Conservation (phyloP, 2,888 invertebrate species). For the Tipula helvola region DNA sequence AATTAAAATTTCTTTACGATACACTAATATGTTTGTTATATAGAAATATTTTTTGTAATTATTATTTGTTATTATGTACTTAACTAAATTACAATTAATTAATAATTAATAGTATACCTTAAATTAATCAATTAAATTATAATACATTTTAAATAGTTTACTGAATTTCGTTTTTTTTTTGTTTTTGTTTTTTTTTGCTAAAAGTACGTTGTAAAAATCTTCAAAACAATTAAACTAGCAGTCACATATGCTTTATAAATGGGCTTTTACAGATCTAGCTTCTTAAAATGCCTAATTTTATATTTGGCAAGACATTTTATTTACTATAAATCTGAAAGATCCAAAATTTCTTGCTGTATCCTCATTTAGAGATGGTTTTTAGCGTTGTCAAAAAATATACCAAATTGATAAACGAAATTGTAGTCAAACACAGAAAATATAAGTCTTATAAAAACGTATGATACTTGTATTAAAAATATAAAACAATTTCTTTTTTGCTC, state of each 20-base stretch:
- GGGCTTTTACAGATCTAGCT: background rate
- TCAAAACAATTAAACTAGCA: background rate
- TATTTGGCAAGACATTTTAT: background rate
- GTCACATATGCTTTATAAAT: too few relatives aligned
- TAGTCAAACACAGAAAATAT: background rate
- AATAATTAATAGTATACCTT: conserved; percentile 4
- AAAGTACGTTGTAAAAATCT: background rate
- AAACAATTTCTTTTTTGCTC: background rate
- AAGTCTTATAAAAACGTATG: background rate
- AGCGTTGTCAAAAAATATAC: background rate
- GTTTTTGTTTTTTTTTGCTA: background rate
- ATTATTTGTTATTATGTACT: background rate
- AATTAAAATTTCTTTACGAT: background rate
- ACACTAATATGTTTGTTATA: background rate
- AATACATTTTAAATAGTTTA: background rate
- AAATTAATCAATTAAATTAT: background rate
- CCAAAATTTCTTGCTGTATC: background rate
- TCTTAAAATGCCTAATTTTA: background rate
- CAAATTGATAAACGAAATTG: background rate
- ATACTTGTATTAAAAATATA: background rate
- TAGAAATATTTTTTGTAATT: background rate
- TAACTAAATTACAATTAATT: conserved; percentile 4
- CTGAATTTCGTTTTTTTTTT: background rate
- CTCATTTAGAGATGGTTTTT: background rate
- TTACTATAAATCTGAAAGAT: background rate